phyloP scores from a whole-genome alignment of 2,888 invertebrate genomes.

The Epiblema foenella region DNA sequence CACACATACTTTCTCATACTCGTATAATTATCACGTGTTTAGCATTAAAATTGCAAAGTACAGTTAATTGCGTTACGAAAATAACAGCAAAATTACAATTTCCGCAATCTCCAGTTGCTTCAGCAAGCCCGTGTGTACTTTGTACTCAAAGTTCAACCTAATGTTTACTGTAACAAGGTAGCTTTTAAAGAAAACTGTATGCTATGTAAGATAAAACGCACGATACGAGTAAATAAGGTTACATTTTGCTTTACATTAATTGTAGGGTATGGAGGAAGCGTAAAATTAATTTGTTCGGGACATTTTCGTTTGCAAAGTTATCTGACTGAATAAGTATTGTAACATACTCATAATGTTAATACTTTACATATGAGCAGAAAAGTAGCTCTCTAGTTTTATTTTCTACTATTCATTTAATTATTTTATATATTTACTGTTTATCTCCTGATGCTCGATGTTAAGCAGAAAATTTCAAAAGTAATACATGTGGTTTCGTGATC shows the following conservation, averaged over 20 bases:
- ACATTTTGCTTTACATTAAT: not conserved
- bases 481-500: not conserved
- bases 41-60: conserved; percentile 14
- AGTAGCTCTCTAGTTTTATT: too few species aligned
- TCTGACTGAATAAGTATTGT: not conserved
- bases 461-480: not conserved
- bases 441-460: too few species aligned
- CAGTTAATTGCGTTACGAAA: conserved; percentile 11
- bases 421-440: too few species aligned
- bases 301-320: not conserved
- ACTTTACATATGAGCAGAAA: not conserved
- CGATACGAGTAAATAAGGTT: conserved; percentile 6
- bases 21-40: conserved; percentile 1
- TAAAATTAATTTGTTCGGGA: not conserved
- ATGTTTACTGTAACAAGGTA: not conserved
- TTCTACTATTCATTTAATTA: too few species aligned
- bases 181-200: not conserved
- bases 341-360: not conserved
- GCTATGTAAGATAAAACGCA: not conserved
- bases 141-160: not conserved
- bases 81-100: conserved; percentile 15
- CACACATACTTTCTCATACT: too few species aligned
- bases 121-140: not conserved
- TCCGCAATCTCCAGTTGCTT: conserved; percentile 4
- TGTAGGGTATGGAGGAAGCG: not conserved